Evolutionary conservation across 2,113 vertebrate genomes (phyloP).

Genomic region (Onychorhynchus coronatus): DNA sequence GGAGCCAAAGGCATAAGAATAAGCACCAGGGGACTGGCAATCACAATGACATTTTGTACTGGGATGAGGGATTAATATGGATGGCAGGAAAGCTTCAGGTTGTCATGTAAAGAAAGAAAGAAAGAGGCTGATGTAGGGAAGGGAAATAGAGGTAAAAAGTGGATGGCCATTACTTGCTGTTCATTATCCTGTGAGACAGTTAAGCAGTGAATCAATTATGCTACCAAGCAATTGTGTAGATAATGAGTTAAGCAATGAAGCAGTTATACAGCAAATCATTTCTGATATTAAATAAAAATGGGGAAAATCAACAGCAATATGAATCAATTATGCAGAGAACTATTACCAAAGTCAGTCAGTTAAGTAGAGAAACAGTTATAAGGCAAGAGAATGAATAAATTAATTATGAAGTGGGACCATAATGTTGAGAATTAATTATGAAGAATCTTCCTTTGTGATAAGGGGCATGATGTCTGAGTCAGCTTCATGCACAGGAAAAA

Average conservation of each 20-base stretch:
- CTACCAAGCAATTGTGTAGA: conserved; percentile 26
- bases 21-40: background rate
- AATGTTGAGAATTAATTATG: conserved; percentile 36
- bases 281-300: conserved; percentile 58
- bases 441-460: background rate
- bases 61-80: background rate
- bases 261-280: conserved; percentile 29
- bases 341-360: conserved; percentile 21
- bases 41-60: background rate
- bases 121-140: background rate
- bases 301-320: conserved; percentile 50
- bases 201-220: conserved; percentile 36
- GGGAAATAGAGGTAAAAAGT: background rate
- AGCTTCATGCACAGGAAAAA: background rate
- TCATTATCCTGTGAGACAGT: conserved; percentile 3
- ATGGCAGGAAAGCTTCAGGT: background rate
- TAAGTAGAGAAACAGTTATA: conserved; percentile 34
- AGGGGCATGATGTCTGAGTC: background rate
- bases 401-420: conserved; percentile 25
- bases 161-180: background rate
- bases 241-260: conserved; percentile 59
- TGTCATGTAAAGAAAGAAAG: background rate
- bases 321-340: conserved; percentile 53
- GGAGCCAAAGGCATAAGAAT: background rate
- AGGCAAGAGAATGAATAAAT: conserved; percentile 26